These are phyloP conservation scores for Tenualosa thibaudeaui DNA, from an alignment of 2,797 vertebrate genomes.

Conservation along the genomic window DNA sequence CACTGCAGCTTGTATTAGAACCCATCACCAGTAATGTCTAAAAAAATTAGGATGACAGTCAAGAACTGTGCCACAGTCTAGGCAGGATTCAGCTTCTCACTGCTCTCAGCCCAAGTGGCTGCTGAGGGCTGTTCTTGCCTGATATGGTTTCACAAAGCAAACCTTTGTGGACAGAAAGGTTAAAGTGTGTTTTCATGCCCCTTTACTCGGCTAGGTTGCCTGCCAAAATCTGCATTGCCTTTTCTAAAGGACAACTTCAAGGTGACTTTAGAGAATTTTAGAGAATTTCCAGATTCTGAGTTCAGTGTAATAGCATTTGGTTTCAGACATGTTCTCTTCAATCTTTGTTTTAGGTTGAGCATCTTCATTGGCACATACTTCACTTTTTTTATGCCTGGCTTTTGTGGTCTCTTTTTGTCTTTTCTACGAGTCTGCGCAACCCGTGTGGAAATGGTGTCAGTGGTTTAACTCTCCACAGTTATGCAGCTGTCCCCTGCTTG, in stretches of 20 bases:
- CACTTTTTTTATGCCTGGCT: neutral
- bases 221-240: neutral
- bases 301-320: neutral
- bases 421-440: slow-evolving; percentile 37
- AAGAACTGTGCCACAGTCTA: neutral
- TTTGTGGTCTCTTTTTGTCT: slow-evolving; percentile 47
- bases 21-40: neutral
- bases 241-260: neutral
- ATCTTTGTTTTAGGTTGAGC: neutral
- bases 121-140: neutral
- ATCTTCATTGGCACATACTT: neutral
- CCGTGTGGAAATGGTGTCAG: slow-evolving; percentile 58
- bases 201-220: neutral
- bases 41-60: neutral
- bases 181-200: neutral
- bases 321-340: neutral
- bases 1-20: neutral
- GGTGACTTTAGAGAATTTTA: neutral
- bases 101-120: neutral
- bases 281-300: neutral
- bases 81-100: neutral
- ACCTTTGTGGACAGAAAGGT: neutral
- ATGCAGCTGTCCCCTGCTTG: neutral
- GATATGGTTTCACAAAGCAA: neutral
- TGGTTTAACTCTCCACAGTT: slow-evolving; percentile 2